phyloP scores from a whole-genome alignment of 2,888 invertebrate species.

The Eupithecia exiguata region DNA sequence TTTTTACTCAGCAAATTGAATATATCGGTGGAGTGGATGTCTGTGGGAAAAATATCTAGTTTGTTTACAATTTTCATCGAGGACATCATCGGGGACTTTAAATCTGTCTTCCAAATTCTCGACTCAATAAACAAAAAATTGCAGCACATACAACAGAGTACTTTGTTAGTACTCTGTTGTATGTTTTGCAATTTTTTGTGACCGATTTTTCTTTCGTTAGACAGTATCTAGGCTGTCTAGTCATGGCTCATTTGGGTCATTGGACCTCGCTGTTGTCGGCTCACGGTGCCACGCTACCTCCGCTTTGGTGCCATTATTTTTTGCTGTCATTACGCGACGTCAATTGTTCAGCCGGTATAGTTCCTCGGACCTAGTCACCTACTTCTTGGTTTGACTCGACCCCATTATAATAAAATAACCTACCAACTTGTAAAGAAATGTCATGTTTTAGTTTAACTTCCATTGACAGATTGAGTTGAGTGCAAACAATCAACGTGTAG shows the following conservation, averaged over 20 bases:
- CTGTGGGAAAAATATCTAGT: neutral
- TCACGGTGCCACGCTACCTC: slow-evolving; percentile 59
- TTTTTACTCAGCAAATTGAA: neutral
- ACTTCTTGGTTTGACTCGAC: slow-evolving; percentile 57
- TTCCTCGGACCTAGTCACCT: slow-evolving; percentile 46
- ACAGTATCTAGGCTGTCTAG: slow-evolving; percentile 72
- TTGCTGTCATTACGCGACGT: slow-evolving; percentile 66
- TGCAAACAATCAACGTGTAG: slow-evolving; percentile 55
- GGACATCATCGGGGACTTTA: neutral
- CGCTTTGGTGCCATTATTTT: slow-evolving; percentile 66
- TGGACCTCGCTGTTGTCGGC: slow-evolving; percentile 79
- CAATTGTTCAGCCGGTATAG: slow-evolving; percentile 57
- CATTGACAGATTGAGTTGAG: slow-evolving; percentile 55
- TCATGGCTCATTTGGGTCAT: slow-evolving; percentile 81
- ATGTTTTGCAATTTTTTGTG: no score
- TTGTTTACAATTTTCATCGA: neutral
- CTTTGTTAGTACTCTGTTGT: no score
- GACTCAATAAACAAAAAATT: slow-evolving; percentile 11
- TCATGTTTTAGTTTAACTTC: slow-evolving; percentile 49
- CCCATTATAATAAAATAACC: slow-evolving; percentile 27
- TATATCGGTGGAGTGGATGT: neutral
- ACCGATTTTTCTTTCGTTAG: slow-evolving; percentile 78
- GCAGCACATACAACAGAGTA: slow-evolving; percentile 45
- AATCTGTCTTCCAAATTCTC: neutral
- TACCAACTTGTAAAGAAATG: slow-evolving; percentile 39